Evolutionary conservation across 1,140 invertebrate species (phyloP).

Genomic region (Trichogramma pretiosum): DNA sequence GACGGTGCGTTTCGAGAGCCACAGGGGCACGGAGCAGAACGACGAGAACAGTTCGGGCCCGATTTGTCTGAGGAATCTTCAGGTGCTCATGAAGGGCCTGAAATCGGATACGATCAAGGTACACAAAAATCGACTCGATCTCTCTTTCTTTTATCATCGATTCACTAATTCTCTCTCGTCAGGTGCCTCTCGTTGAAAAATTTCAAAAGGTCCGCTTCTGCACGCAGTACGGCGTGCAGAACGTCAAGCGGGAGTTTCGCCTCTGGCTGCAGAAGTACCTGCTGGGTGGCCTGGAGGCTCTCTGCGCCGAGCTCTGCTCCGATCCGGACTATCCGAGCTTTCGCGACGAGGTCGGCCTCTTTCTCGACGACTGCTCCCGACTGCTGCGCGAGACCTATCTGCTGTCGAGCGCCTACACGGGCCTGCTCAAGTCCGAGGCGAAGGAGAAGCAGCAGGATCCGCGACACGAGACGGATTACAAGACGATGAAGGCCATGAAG

Average conservation of each 20-base stretch:
- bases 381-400: constrained; percentile 3
- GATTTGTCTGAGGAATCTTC: constrained; percentile 13
- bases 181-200: constrained; percentile 15
- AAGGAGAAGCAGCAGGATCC: constrained; percentile 12
- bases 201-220: constrained; percentile 17
- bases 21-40: constrained; percentile 12
- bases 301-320: neutral
- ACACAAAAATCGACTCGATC: no score
- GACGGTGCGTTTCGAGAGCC: constrained; percentile 7
- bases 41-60: constrained; percentile 14
- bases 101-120: constrained; percentile 14
- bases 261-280: constrained; percentile 17
- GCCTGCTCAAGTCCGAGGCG: constrained; percentile 8
- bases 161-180: neutral
- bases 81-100: constrained; percentile 12
- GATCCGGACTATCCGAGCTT: constrained; percentile 3
- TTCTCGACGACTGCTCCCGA: neutral
- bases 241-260: constrained; percentile 12
- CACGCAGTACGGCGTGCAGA: constrained; percentile 13
- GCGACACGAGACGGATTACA: constrained; percentile 6
- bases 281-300: constrained; percentile 4
- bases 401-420: constrained; percentile 7
- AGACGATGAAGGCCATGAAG: neutral
- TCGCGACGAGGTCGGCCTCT: neutral
- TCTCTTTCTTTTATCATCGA: neutral